Percentiles rank a stretch among this genome's conserved stretches.
Evolutionary conservation across 1,140 invertebrate genomes (phyloP).

Genomic region (Andricus grossulariae): DNA sequence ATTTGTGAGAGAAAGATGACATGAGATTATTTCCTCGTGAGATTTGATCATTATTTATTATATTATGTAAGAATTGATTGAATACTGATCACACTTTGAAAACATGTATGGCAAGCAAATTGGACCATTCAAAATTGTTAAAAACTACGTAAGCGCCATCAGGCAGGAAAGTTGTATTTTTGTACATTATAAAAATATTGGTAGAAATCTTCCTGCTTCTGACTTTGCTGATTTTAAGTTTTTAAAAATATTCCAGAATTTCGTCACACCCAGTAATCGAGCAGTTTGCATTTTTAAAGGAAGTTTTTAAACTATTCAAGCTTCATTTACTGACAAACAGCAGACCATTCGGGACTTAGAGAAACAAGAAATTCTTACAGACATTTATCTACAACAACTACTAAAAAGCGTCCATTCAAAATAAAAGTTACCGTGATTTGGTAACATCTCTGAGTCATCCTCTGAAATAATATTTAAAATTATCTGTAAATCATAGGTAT

Average conservation of each 20-base stretch:
- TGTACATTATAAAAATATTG: neutral
- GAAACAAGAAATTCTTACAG: conserved; percentile 40
- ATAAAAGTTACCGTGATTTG: conserved; percentile 74
- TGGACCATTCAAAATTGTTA: neutral
- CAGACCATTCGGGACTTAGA: conserved; percentile 13
- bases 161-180: neutral
- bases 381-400: conserved; percentile 45
- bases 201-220: neutral
- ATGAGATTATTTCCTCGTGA: too few species aligned
- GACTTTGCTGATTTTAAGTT: neutral
- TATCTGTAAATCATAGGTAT: conserved; percentile 53
- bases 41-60: neutral
- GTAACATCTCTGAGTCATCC: conserved; percentile 76
- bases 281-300: too few species aligned
- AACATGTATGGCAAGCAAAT: neutral
- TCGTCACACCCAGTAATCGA: neutral
- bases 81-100: neutral
- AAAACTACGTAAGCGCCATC: neutral
- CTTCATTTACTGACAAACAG: conserved; percentile 34
- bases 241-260: neutral
- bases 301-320: conserved; percentile 39
- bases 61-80: neutral
- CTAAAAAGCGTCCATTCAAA: conserved; percentile 60
- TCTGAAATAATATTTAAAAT: conserved; percentile 74
- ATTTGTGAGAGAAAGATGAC: too few species aligned